Percentiles rank a stretch among this genome's conserved stretches.
Conservation (phyloP, 2,113 vertebrate genomes). For the Leucosticte australis region DNA sequence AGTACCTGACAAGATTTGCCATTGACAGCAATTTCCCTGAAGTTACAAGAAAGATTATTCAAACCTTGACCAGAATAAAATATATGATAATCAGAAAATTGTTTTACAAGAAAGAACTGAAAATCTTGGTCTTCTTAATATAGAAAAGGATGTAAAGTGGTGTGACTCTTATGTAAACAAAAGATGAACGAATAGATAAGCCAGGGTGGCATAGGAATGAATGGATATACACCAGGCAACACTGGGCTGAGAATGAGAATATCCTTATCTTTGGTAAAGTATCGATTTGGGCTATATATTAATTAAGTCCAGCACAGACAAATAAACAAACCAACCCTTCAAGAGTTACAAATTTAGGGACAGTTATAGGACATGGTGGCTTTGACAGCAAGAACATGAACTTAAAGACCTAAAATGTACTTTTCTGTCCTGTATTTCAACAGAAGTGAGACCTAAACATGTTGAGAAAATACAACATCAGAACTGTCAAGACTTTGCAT, state of each 20-base stretch:
- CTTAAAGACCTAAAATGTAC: neutral
- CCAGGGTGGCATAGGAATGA: neutral
- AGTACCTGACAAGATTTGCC: neutral
- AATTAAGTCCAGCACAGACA: neutral
- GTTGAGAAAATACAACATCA: neutral
- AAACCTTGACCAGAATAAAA: neutral
- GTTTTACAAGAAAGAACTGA: neutral
- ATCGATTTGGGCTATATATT: neutral
- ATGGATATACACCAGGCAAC: neutral
- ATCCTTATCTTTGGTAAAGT: neutral
- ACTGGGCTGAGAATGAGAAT: neutral
- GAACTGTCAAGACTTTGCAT: neutral
- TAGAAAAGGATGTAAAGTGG: neutral
- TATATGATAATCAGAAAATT: neutral
- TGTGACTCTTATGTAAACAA: neutral
- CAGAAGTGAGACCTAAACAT: neutral
- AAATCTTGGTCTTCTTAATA: neutral
- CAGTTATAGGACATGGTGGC: fast-evolving
- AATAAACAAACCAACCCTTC: neutral
- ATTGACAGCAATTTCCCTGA: neutral
- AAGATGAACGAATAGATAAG: neutral
- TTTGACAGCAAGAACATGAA: neutral
- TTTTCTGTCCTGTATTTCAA: neutral
- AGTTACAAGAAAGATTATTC: neutral
- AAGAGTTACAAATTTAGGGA: neutral